A percentile compares a stretch with the other conserved stretches of the same genome.
Conservation (phyloP, 2,797 vertebrate genomes). For the Manis javanica region DNA sequence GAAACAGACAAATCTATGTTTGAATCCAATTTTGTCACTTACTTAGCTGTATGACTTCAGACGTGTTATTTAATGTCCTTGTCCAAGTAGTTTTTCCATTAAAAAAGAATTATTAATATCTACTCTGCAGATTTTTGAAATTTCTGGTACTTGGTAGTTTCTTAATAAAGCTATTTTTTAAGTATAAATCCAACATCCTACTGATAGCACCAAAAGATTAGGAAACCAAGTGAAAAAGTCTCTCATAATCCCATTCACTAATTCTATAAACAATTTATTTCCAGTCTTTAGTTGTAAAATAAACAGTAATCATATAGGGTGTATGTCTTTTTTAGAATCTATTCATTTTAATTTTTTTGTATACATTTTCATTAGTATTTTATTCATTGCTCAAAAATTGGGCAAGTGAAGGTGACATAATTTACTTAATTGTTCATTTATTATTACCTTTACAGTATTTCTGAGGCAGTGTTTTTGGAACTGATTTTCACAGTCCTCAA, state of each 20-base stretch:
- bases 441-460: conserved; percentile 15
- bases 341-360: conserved; percentile 47
- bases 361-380: neutral
- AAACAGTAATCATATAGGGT: neutral
- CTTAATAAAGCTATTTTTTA: conserved; percentile 31
- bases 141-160: neutral
- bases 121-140: neutral
- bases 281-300: neutral
- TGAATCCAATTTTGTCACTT: conserved; percentile 18
- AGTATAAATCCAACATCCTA: neutral
- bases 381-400: neutral
- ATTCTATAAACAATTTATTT: neutral
- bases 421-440: conserved; percentile 34
- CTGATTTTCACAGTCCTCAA: neutral
- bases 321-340: neutral
- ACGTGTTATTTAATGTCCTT: neutral
- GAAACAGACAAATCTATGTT: neutral
- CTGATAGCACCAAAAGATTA: neutral
- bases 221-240: neutral
- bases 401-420: neutral
- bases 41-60: neutral
- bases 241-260: neutral
- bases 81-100: neutral
- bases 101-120: neutral
- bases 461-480: neutral